Conservation (phyloP, 2,888 invertebrate genomes). For the Meganola albula region DNA sequence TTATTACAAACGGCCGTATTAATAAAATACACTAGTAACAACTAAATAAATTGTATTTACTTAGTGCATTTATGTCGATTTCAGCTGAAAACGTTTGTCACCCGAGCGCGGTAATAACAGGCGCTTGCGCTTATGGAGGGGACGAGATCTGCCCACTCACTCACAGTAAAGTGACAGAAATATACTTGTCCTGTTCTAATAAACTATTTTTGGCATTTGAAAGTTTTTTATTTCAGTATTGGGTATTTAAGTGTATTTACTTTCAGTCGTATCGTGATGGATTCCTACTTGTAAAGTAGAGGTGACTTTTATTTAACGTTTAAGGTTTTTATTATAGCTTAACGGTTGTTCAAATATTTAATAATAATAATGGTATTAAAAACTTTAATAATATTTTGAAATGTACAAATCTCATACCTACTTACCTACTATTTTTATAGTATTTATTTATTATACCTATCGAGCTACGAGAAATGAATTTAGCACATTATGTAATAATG, state of each 20-base stretch:
- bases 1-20: neutral
- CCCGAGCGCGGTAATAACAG: slow-evolving; percentile 58
- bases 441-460: too few species aligned
- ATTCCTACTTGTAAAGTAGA: slow-evolving; percentile 13
- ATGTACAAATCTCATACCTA: too few species aligned
- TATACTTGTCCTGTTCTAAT: slow-evolving; percentile 56
- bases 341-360: too few species aligned
- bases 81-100: slow-evolving; percentile 49
- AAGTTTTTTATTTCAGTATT: slow-evolving; percentile 33
- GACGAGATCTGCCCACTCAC: slow-evolving; percentile 64
- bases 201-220: slow-evolving; percentile 34
- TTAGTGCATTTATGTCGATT: slow-evolving; percentile 2
- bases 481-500: too few species aligned
- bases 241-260: slow-evolving; percentile 28
- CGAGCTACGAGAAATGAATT: too few species aligned
- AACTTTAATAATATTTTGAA: too few species aligned
- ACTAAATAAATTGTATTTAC: neutral
- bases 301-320: neutral
- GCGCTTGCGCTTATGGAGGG: slow-evolving; percentile 62
- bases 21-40: neutral
- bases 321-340: too few species aligned
- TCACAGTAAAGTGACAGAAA: slow-evolving; percentile 40
- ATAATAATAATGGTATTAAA: too few species aligned
- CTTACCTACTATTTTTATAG: too few species aligned
- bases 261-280: slow-evolving; percentile 23